Evolutionary conservation across 2,113 vertebrate genomes (phyloP).

Genomic region (Rafetus swinhoei): DNA sequence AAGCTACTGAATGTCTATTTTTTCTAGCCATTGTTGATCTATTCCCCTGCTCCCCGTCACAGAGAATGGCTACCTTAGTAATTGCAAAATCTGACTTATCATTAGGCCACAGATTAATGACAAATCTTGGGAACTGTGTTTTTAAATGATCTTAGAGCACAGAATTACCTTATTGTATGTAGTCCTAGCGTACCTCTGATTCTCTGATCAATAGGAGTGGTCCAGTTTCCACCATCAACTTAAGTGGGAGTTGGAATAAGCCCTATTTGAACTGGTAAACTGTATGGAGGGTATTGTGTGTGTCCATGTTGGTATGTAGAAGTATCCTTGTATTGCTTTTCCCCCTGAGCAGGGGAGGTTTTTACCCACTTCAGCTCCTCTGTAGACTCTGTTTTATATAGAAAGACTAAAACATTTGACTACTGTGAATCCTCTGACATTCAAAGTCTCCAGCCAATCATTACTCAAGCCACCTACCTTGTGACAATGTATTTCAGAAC

Average conservation of each 20-base stretch:
- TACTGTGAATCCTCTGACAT: not conserved
- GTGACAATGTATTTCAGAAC: not conserved
- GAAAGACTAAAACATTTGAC: not conserved
- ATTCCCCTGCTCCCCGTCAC: not conserved
- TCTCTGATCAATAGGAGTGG: not conserved
- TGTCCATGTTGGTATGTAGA: fast-evolving
- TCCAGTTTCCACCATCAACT: not conserved
- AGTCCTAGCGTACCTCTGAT: not conserved
- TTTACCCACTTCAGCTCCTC: not conserved
- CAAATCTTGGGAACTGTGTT: not conserved
- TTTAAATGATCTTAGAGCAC: not conserved
- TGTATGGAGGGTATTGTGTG: not conserved
- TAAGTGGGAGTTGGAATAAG: not conserved
- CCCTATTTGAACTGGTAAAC: not conserved
- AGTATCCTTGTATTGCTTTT: not conserved
- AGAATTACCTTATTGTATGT: not conserved
- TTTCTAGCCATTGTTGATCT: not conserved
- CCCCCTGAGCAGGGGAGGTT: not conserved
- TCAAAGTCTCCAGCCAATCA: not conserved
- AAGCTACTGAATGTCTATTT: not conserved
- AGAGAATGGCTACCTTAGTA: not conserved
- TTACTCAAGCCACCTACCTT: constrained; percentile 13
- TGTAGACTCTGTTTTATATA: not conserved
- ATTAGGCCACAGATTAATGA: not conserved
- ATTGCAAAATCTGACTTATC: not conserved